Percentiles rank a stretch among this genome's conserved stretches.
Conservation (phyloP, 2,888 invertebrate genomes). For the Drosophila prostipennis region DNA sequence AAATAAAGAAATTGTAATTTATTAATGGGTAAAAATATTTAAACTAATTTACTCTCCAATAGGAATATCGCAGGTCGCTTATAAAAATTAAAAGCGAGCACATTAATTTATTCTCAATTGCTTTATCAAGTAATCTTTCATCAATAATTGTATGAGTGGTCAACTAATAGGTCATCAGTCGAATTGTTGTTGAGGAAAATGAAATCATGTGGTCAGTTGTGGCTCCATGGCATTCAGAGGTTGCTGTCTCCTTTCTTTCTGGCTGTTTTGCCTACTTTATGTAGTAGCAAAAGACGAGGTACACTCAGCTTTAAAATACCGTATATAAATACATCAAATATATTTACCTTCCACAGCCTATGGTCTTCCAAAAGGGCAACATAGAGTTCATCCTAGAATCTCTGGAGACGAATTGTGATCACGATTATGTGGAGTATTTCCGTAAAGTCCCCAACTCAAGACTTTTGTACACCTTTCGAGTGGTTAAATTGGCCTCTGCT, state of each 20-base stretch:
- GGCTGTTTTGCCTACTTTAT: background rate
- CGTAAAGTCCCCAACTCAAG: slow-evolving; percentile 2
- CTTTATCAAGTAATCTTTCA: background rate
- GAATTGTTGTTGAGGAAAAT: background rate
- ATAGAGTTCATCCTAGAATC: slow-evolving; percentile 19
- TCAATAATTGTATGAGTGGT: slow-evolving; percentile 2
- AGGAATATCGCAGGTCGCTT: too few species aligned
- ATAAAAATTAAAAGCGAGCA: too few species aligned
- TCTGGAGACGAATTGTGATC: slow-evolving; percentile 36
- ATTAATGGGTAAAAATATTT: too few species aligned
- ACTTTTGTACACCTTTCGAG: slow-evolving; percentile 37
- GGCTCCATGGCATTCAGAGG: slow-evolving; percentile 5
- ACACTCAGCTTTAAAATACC: background rate
- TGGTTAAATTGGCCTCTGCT: slow-evolving; percentile 7
- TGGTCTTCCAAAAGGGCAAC: slow-evolving; percentile 8
- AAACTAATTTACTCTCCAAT: too few species aligned
- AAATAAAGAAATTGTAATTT: background rate
- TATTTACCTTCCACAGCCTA: background rate
- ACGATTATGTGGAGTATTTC: slow-evolving; percentile 41
- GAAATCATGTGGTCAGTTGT: slow-evolving; percentile 1
- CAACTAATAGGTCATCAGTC: slow-evolving; percentile 33
- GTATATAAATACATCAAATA: background rate
- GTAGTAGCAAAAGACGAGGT: slow-evolving; percentile 11
- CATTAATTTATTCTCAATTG: too few species aligned
- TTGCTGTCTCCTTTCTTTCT: slow-evolving; percentile 1